A percentile compares a stretch with the other conserved stretches of the same genome.
Conservation (phyloP, 1,140 invertebrate species). For the Zaprionus davidi region DNA sequence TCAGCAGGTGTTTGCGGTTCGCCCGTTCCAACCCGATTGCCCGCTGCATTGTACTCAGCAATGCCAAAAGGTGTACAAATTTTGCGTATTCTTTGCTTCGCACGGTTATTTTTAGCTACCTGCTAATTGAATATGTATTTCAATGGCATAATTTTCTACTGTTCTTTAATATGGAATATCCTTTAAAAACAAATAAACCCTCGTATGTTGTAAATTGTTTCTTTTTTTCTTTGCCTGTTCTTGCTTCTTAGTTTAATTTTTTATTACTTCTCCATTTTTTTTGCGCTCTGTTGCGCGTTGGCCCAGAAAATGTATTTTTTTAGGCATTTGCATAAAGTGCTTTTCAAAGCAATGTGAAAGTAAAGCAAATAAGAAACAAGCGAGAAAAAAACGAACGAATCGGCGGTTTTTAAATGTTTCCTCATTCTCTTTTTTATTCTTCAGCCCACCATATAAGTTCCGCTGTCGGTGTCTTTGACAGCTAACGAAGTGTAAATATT, state of each 20-base stretch:
- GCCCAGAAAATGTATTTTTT: slow-evolving; percentile 68
- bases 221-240: slow-evolving; percentile 9
- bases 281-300: slow-evolving; percentile 48
- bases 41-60: neutral
- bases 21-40: neutral
- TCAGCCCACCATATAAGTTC: slow-evolving; percentile 25
- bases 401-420: slow-evolving; percentile 58
- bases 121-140: slow-evolving; percentile 68
- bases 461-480: slow-evolving; percentile 65
- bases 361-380: slow-evolving; percentile 38
- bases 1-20: slow-evolving; percentile 76
- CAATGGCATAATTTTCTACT: slow-evolving; percentile 48
- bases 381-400: slow-evolving; percentile 25
- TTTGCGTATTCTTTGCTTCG: slow-evolving; percentile 24
- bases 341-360: slow-evolving; percentile 41
- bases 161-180: slow-evolving; percentile 15
- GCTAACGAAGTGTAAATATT: slow-evolving; percentile 80
- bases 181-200: slow-evolving; percentile 32
- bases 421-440: neutral
- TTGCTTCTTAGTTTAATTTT: slow-evolving; percentile 5
- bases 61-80: slow-evolving; percentile 24
- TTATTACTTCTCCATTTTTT: slow-evolving; percentile 35
- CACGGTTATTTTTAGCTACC: slow-evolving; percentile 43
- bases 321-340: slow-evolving; percentile 74
- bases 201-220: slow-evolving; percentile 27